Percentiles rank a stretch among this genome's conserved stretches.
Conservation (phyloP, 2,113 vertebrate genomes). For the Phyllostomus discolor region DNA sequence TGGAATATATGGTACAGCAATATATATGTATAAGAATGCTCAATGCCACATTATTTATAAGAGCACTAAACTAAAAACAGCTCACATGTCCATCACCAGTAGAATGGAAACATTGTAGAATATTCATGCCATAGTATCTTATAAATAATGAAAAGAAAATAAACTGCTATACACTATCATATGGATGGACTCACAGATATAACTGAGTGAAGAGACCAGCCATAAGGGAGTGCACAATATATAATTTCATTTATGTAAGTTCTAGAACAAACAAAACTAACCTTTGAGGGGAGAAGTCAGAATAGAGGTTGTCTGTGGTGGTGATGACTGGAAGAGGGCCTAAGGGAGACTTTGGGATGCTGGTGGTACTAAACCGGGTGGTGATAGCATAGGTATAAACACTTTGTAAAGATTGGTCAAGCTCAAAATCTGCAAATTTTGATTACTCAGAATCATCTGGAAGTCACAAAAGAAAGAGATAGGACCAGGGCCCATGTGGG, state of each 20-base stretch:
- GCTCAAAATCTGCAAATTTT: background rate
- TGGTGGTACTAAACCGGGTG: background rate
- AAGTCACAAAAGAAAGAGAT: background rate
- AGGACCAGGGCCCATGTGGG: background rate
- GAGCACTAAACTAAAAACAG: background rate
- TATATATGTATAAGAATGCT: background rate
- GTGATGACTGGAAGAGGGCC: background rate
- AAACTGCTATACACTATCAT: background rate
- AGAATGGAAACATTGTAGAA: background rate
- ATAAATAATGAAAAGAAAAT: background rate
- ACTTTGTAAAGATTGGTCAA: background rate
- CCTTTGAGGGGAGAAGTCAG: background rate
- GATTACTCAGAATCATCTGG: background rate
- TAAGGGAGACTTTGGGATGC: background rate
- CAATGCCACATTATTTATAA: background rate
- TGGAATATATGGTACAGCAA: background rate
- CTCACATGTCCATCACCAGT: background rate
- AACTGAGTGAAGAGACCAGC: background rate
- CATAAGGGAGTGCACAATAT: background rate
- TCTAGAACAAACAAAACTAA: background rate
- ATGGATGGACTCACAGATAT: background rate
- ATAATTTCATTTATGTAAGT: background rate
- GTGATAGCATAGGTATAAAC: background rate
- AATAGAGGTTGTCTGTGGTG: background rate
- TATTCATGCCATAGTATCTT: background rate